phyloP scores from a whole-genome alignment of 2,113 vertebrate genomes.

The Corydoras sp. region DNA sequence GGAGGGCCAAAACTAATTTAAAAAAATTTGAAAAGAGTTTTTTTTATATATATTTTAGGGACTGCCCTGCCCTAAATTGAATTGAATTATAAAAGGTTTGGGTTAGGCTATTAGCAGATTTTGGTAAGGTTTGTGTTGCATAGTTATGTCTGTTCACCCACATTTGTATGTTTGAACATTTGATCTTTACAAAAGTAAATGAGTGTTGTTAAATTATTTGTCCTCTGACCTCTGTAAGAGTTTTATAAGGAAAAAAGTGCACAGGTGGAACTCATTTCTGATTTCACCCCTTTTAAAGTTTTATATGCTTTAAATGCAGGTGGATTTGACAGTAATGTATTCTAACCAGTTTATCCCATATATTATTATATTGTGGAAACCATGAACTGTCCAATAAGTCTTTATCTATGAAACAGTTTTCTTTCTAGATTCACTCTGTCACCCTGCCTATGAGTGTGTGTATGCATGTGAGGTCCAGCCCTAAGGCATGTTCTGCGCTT shows the following conservation, averaged over 20 bases:
- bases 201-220: constrained; percentile 49
- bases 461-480: constrained; percentile 23
- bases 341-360: constrained; percentile 10
- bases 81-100: too few relatives aligned
- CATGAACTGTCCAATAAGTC: not conserved
- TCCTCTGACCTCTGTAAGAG: constrained; percentile 49
- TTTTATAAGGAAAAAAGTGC: constrained; percentile 40
- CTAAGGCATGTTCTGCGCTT: constrained; percentile 25
- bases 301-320: constrained; percentile 22
- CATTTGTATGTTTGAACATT: constrained; percentile 25
- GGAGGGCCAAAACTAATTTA: too few relatives aligned
- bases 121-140: too few relatives aligned
- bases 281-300: constrained; percentile 22
- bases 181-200: constrained; percentile 48
- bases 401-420: too few relatives aligned
- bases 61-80: too few relatives aligned
- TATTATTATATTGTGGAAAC: not conserved
- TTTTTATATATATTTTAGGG: too few relatives aligned
- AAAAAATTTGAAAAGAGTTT: too few relatives aligned
- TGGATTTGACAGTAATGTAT: constrained; percentile 23
- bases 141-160: too few relatives aligned
- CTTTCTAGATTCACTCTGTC: not conserved
- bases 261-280: constrained; percentile 34
- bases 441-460: not conserved
- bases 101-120: too few relatives aligned